phyloP scores from a whole-genome alignment of 2,797 vertebrate genomes.

The Gymnothorax javanicus region DNA sequence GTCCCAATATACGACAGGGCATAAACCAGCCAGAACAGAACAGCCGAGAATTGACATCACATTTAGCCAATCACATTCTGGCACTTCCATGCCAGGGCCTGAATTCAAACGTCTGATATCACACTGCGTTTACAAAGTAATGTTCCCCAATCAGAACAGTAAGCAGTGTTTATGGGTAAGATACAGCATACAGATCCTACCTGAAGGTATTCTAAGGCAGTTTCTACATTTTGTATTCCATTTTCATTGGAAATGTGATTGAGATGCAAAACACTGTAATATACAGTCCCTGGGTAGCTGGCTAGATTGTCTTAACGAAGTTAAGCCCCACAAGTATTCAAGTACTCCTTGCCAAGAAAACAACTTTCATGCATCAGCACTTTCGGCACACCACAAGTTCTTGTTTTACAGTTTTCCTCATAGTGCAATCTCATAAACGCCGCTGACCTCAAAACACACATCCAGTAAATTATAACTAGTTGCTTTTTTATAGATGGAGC shows the following conservation, averaged over 20 bases:
- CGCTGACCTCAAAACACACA: conserved; percentile 9
- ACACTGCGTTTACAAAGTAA: conserved; percentile 17
- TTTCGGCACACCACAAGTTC: conserved; percentile 36
- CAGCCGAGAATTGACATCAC: not conserved
- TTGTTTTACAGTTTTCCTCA: conserved; percentile 52
- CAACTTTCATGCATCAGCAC: not conserved
- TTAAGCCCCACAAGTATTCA: conserved; percentile 13
- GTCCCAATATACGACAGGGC: conserved; percentile 2
- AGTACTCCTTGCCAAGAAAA: conserved; percentile 1
- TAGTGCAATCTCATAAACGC: conserved; percentile 55
- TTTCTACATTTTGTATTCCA: conserved; percentile 43
- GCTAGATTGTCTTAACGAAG: conserved; percentile 52
- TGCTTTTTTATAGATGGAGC: conserved; percentile 30
- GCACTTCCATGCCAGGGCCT: not conserved
- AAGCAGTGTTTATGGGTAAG: conserved; percentile 36
- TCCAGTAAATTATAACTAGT: conserved; percentile 42
- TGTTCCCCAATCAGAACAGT: not conserved
- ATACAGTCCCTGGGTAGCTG: conserved; percentile 37
- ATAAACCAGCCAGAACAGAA: conserved; percentile 8
- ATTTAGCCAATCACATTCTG: conserved; percentile 6
- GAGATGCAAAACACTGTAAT: conserved; percentile 37
- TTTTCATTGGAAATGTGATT: conserved; percentile 44
- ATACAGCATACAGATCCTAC: conserved; percentile 47
- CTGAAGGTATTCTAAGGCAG: conserved; percentile 54
- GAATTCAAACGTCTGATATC: conserved; percentile 1